phyloP scores from a whole-genome alignment of 1,140 invertebrate genomes.

The Aradophagus sp. region DNA sequence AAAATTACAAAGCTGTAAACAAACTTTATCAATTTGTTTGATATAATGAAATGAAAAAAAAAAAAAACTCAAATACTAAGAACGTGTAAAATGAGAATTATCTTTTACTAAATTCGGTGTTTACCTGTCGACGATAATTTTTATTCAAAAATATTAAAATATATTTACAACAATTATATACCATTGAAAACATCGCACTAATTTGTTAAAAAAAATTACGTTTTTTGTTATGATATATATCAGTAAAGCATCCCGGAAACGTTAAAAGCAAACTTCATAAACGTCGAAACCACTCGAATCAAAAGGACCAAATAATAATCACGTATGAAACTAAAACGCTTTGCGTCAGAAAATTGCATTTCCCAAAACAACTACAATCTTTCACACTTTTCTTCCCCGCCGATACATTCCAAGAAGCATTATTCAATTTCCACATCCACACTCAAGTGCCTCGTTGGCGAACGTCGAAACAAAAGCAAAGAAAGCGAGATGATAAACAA shows the following conservation, averaged over 20 bases:
- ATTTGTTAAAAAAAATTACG: too few relatives aligned
- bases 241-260: too few relatives aligned
- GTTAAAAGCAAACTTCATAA: too few relatives aligned
- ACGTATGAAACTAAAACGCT: neutral
- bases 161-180: too few relatives aligned
- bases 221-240: too few relatives aligned
- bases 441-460: neutral
- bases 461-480: slow-evolving; percentile 9
- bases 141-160: too few relatives aligned
- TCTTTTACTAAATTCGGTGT: too few relatives aligned
- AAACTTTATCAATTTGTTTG: slow-evolving; percentile 23
- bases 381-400: slow-evolving; percentile 20
- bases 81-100: too few relatives aligned
- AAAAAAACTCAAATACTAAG: neutral
- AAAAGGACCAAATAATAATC: neutral
- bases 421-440: slow-evolving; percentile 46
- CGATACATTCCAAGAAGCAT: slow-evolving; percentile 43
- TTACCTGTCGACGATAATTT: too few relatives aligned
- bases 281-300: too few relatives aligned
- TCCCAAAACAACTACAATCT: slow-evolving; percentile 17
- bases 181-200: too few relatives aligned
- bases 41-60: slow-evolving; percentile 9
- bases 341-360: slow-evolving; percentile 16
- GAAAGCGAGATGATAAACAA: slow-evolving; percentile 4
- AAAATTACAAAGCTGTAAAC: slow-evolving; percentile 26